Base-by-base conservation (phyloP, 2,113 vertebrate species). In the Mungos mungo region DNA sequence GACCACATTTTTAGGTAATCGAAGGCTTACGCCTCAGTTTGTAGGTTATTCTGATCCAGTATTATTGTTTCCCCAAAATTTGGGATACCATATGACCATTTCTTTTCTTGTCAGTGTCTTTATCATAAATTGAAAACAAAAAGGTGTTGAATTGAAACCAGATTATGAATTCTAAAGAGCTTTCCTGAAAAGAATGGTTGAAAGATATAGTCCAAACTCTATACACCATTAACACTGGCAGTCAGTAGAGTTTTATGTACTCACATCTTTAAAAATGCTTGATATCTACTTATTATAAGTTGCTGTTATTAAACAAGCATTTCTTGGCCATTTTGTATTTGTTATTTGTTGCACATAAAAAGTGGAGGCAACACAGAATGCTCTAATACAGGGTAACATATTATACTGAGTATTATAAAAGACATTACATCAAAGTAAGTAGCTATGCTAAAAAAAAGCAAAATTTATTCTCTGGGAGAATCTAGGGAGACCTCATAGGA, bases 1-100 rank as follows among this genome's bases (percentile, higher is more conserved):
- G 82, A 65, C 60, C 45, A 74, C 66, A 79, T 35, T 93, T 95
- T 96, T 90, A 90, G 35, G 74, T 85, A 77, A 96, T 93, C 89
- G 93, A 89, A 96, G 69, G 35, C n/a, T 93, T 18, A 52, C 9
- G 89, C 33, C 63, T 94, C 90, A 85, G 71, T 95, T 47, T 96
- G 69, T n/a, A 69, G 45, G 66, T 88, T 90, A 91, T 97, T 95
- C 82, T 85, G 11, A 31, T 29, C 31, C 13, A 38, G 71, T 92
- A 21, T 89, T 82, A 79, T 92, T 77, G 72, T 54, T 91, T 93
- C 45, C 65, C 81, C 13, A 93, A 81, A 41, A 23, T 92, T 76
- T 50, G 35, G 45, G 27, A 54, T 81, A 33, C 27, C 68, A 66
- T 9, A 79, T 60, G 52, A 88, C 29, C 18, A 38, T 69, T 66